Evolutionary conservation across 2,888 invertebrate species (phyloP).

Genomic region (Cartodere bifasciata): DNA sequence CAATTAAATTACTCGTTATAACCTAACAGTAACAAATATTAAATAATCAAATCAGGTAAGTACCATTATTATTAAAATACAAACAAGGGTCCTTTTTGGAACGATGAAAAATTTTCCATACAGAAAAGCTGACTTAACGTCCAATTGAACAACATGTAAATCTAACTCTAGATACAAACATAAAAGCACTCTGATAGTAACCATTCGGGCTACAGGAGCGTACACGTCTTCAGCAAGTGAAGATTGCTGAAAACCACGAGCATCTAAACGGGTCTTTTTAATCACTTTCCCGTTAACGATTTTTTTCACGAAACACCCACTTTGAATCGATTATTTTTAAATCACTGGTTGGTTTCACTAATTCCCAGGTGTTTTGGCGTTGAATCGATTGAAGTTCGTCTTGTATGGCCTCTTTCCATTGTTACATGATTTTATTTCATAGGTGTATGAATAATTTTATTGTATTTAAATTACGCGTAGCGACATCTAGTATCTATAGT

Average conservation of each 20-base stretch:
- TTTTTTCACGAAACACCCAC: constrained; percentile 16
- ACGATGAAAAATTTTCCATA: constrained; percentile 10
- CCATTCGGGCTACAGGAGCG: constrained; percentile 18
- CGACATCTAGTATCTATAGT: no score
- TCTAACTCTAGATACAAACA: constrained; percentile 13
- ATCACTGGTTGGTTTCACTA: constrained; percentile 12
- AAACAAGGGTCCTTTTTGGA: constrained; percentile 18
- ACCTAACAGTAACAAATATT: no score
- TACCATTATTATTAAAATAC: no score
- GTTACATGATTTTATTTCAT: constrained; percentile 6
- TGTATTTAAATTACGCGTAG: no score
- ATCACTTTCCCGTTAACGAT: constrained; percentile 10
- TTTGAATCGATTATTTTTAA: constrained; percentile 15
- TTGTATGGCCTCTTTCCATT: constrained; percentile 15
- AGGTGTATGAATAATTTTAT: constrained; percentile 13
- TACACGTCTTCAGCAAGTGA: constrained; percentile 14
- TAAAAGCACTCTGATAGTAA: constrained; percentile 14
- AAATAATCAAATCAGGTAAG: no score
- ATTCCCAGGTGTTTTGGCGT: constrained; percentile 15
- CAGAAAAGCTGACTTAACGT: constrained; percentile 15
- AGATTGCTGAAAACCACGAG: constrained; percentile 16
- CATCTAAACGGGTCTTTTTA: constrained; percentile 16
- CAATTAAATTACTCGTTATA: no score
- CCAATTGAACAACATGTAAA: constrained; percentile 10
- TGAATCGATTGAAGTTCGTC: constrained; percentile 14